Conservation (phyloP, 2,797 vertebrate genomes). For the Acrossocheilus wenchowensis region DNA sequence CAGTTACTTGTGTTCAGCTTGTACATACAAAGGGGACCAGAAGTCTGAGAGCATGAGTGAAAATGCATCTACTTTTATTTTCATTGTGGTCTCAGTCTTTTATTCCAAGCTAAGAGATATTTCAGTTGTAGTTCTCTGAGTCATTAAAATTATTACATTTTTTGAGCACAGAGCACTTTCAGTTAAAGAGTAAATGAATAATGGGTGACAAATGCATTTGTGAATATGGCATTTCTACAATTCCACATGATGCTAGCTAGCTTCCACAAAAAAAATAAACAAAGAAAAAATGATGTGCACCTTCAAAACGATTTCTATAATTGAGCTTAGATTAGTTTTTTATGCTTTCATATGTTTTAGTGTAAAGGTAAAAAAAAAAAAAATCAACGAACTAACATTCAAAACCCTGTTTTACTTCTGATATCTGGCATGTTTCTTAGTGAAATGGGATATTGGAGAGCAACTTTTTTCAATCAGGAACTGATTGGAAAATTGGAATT, state of each 20-base stretch:
- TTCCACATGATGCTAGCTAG: background rate
- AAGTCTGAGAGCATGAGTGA: background rate
- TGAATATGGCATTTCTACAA: background rate
- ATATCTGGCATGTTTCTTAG: background rate
- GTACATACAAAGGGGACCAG: background rate
- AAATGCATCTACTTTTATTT: background rate
- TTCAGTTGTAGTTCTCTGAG: background rate
- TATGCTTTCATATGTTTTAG: background rate
- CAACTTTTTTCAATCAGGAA: background rate
- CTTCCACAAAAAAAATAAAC: background rate
- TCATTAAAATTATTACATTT: background rate
- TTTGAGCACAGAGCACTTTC: background rate
- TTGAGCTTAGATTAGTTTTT: background rate
- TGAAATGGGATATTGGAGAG: background rate
- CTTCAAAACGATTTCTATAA: background rate
- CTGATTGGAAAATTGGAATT: background rate
- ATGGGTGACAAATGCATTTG: background rate
- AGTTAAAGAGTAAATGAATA: background rate
- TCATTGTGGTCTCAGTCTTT: background rate
- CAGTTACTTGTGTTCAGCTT: background rate
- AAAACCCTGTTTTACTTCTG: background rate
- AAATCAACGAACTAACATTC: background rate
- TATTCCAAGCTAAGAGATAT: background rate
- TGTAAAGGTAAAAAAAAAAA: background rate
- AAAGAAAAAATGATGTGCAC: background rate